Evolutionary conservation across 2,888 invertebrate species (phyloP).

Genomic region (Leucoma salicis): DNA sequence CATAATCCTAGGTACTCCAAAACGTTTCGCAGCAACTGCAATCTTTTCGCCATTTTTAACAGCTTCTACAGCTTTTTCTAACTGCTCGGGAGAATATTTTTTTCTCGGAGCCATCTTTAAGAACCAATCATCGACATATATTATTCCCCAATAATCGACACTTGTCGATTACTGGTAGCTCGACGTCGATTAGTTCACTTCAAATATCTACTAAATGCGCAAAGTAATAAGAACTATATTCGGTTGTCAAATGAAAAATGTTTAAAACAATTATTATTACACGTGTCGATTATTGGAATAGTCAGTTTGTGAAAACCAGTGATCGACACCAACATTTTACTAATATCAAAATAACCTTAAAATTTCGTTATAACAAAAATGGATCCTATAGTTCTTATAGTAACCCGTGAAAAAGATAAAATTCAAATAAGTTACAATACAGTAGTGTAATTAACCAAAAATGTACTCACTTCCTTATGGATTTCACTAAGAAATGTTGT

Average conservation of each 20-base stretch:
- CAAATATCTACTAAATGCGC: slow-evolving; percentile 2
- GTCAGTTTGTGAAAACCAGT: slow-evolving; percentile 9
- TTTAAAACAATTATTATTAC: slow-evolving; percentile 8
- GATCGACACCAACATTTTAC: slow-evolving; percentile 5
- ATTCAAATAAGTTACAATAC: slow-evolving; percentile 5
- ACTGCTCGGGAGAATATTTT: slow-evolving; percentile 16
- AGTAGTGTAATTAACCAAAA: slow-evolving; percentile 6
- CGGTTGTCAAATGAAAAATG: neutral
- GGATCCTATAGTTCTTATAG: slow-evolving; percentile 5
- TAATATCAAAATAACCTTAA: slow-evolving; percentile 1
- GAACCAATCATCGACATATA: slow-evolving; percentile 9
- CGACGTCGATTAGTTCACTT: slow-evolving; percentile 6
- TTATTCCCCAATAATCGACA: slow-evolving; percentile 5
- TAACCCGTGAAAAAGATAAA: slow-evolving; percentile 9
- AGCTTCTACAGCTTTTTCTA: slow-evolving; percentile 20
- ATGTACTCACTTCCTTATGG: slow-evolving; percentile 8
- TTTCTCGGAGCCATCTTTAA: slow-evolving; percentile 7
- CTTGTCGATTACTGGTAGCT: slow-evolving; percentile 11
- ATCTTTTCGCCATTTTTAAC: slow-evolving; percentile 13
- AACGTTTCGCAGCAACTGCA: slow-evolving; percentile 13
- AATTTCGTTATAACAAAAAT: slow-evolving; percentile 4
- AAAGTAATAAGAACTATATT: slow-evolving; percentile 8
- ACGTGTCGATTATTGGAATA: slow-evolving; percentile 13
- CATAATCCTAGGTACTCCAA: slow-evolving; percentile 20
- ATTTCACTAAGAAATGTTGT: slow-evolving; percentile 4